Evolutionary conservation across 1,140 invertebrate genomes (phyloP).

Genomic region (Ericerus pela): DNA sequence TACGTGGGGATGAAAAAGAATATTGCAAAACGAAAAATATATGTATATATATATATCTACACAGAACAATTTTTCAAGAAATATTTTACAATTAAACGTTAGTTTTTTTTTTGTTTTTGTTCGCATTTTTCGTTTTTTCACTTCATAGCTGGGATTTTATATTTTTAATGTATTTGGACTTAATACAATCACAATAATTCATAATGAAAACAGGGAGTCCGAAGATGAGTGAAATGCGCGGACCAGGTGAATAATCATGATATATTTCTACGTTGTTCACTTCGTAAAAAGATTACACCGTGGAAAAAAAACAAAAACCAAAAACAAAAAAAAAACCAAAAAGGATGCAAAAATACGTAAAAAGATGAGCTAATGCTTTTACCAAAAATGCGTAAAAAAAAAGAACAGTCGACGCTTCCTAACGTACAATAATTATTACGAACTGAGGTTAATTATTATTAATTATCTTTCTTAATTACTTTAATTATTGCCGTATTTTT

Average conservation of each 20-base stretch:
- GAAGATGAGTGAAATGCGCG: conserved; percentile 7
- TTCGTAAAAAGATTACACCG: too few relatives aligned
- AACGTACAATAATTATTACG: conserved; percentile 5
- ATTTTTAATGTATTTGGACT: conserved; percentile 6
- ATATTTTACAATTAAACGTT: conserved; percentile 10
- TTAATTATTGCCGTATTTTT: conserved; percentile 8
- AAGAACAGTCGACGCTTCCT: background rate
- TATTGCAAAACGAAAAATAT: too few relatives aligned
- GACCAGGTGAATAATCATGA: conserved; percentile 11
- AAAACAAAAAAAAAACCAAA: background rate
- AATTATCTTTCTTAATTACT: conserved; percentile 12
- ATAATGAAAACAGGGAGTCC: background rate
- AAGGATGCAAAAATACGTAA: background rate
- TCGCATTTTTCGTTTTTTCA: too few relatives aligned
- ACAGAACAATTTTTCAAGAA: conserved; percentile 7
- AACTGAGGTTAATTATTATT: conserved; percentile 12
- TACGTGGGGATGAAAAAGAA: too few relatives aligned
- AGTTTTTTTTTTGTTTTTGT: too few relatives aligned
- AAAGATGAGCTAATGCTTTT: conserved; percentile 8
- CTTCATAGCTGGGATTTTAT: conserved; percentile 2
- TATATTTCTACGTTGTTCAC: background rate
- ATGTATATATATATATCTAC: too few relatives aligned
- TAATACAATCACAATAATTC: conserved; percentile 10
- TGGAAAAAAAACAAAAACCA: background rate
- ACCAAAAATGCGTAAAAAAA: background rate